Base-by-base conservation (phyloP, 2,888 invertebrate species). In the Iselma pallidipennis region DNA sequence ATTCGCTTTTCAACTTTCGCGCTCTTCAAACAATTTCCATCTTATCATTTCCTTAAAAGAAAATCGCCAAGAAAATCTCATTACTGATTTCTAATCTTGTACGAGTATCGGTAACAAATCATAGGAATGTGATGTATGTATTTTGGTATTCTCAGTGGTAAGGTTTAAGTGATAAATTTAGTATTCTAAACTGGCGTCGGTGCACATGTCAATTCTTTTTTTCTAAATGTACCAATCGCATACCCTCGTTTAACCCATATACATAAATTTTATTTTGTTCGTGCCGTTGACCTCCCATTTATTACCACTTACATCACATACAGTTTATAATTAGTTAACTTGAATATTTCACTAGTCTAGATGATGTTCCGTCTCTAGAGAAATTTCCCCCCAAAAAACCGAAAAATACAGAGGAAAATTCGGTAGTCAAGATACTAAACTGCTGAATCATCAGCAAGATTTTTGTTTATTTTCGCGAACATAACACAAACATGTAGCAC, bases 131-230 rank as follows among this genome's bases (percentile, higher is more conserved):
- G 88, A 14, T 87, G 81, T 2, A 87, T 87, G 73, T 88, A 88
- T 78, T 88, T 88, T 51, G 87, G 88, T 45, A 88, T 88, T 63
- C 88, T 80, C 65, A 86, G 73, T 59, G 67, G 66, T 57, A 63
- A 67, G 57, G 57, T 61, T 58, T 64, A 63, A 66, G 66, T 68
- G 67, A 66, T 69, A 69, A 66, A 66, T 69, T 71, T 71, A 70
- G 70, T 71, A 71, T 71, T 71, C 70, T 57, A 63, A 45, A 59
- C 66, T 61, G 66, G 65, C 65, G 65, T 54, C 58, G 59, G 55
- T 66, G 69, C 67, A 67, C 69, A 67, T 71, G 70, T 67, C 71
- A 66, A 71, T 67, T 67, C 57, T 56, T 61, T 59, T 66, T 65
- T 65, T 62, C 65, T 61, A 59, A 29, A 57, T 61, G 59, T 65